These are phyloP conservation scores for Drosophila atripex DNA, from an alignment of 2,888 invertebrate species.

Conservation along the genomic window DNA sequence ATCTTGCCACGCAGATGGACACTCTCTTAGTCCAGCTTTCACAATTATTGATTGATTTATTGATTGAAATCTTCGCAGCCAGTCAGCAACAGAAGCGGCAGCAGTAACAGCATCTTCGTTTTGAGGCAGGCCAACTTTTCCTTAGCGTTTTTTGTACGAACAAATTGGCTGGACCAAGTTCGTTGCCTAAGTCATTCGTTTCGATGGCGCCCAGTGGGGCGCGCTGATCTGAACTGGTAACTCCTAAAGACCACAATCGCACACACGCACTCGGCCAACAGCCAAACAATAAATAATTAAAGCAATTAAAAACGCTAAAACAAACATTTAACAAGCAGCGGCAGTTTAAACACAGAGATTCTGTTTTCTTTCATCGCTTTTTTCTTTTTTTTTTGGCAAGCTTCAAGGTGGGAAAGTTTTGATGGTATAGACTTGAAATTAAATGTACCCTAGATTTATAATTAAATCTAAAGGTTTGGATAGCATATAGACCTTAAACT, in stretches of 20 bases:
- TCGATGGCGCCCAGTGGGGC: conserved; percentile 70
- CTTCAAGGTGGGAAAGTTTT: conserved; percentile 17
- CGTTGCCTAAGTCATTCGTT: conserved; percentile 71
- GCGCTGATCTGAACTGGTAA: conserved; percentile 44
- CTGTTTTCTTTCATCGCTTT: conserved; percentile 34
- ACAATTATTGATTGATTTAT: conserved; percentile 78
- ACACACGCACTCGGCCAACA: conserved; percentile 17
- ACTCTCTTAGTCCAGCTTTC: conserved; percentile 68
- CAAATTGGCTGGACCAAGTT: conserved; percentile 69
- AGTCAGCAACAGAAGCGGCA: conserved; percentile 40
- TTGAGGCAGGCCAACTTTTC: conserved; percentile 56
- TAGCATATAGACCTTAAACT: too few species aligned
- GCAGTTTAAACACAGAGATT: conserved; percentile 57
- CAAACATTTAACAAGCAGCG: conserved; percentile 80
- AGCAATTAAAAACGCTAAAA: conserved; percentile 81
- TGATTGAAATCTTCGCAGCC: conserved; percentile 74
- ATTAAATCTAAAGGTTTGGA: not conserved
- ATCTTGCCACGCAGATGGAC: conserved; percentile 49
- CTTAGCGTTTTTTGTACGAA: conserved; percentile 51
- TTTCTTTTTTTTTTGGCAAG: conserved; percentile 44
- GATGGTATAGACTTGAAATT: too few species aligned
- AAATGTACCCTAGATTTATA: conserved; percentile 3
- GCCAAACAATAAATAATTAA: conserved; percentile 81
- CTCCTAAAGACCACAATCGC: conserved; percentile 19
- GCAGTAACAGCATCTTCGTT: conserved; percentile 48